These are phyloP conservation scores for Eilema depressum DNA, from an alignment of 2,888 invertebrate species.

Conservation along the genomic window DNA sequence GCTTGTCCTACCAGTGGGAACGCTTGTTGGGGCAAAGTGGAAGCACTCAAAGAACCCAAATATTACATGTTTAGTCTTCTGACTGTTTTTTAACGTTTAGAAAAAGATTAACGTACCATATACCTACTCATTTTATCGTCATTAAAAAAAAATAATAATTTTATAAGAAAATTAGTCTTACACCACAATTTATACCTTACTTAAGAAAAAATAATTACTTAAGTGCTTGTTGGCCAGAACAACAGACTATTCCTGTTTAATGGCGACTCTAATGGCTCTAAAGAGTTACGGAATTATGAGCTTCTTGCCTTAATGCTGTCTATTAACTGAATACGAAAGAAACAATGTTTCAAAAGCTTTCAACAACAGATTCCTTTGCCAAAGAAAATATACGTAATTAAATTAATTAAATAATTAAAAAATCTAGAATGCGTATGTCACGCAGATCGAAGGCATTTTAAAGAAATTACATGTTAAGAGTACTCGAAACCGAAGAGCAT, in stretches of 20 bases:
- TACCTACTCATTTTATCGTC: neutral
- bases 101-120: too few species aligned
- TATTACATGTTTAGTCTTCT: too few species aligned
- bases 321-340: conserved; percentile 7
- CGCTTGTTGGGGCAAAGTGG: too few species aligned
- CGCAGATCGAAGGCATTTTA: too few species aligned
- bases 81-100: too few species aligned
- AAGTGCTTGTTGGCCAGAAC: conserved; percentile 9
- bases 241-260: conserved; percentile 11
- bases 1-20: too few species aligned
- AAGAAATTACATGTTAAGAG: too few species aligned
- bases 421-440: too few species aligned
- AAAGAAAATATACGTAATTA: neutral
- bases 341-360: neutral
- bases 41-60: too few species aligned
- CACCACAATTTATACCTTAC: neutral
- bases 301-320: neutral
- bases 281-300: conserved; percentile 13
- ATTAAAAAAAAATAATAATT: neutral
- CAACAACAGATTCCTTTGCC: conserved; percentile 1
- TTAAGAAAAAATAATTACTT: conserved; percentile 6
- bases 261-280: conserved; percentile 6
- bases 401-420: too few species aligned
- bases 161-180: neutral
- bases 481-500: too few species aligned